These are phyloP conservation scores for Mycetomoellerius zeteki DNA, from an alignment of 1,140 invertebrate species.

Conservation along the genomic window DNA sequence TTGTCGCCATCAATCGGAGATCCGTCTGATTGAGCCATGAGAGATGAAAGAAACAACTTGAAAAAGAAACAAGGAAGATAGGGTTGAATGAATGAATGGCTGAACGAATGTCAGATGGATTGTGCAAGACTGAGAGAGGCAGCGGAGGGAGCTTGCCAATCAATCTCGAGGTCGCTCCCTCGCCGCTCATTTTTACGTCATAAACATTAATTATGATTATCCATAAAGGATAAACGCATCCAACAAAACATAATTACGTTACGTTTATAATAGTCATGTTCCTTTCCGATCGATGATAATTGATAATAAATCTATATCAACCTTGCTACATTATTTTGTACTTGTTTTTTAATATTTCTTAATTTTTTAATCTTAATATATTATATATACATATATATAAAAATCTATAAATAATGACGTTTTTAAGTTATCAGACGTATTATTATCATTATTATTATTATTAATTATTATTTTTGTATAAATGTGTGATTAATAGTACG, in stretches of 20 bases:
- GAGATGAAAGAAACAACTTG: slow-evolving; percentile 42
- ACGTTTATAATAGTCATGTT: slow-evolving; percentile 84
- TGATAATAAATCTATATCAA: slow-evolving; percentile 78
- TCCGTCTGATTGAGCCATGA: background rate
- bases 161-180: slow-evolving; percentile 77
- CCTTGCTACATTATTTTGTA: slow-evolving; percentile 83
- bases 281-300: slow-evolving; percentile 80
- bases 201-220: slow-evolving; percentile 82
- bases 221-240: slow-evolving; percentile 78
- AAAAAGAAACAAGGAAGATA: slow-evolving; percentile 57
- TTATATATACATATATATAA: slow-evolving; percentile 71
- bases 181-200: slow-evolving; percentile 82
- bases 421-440: slow-evolving; percentile 81
- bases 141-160: slow-evolving; percentile 78
- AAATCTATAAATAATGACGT: slow-evolving; percentile 80
- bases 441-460: slow-evolving; percentile 72
- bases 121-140: slow-evolving; percentile 83
- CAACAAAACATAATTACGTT: slow-evolving; percentile 80
- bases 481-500: slow-evolving; percentile 87
- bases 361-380: slow-evolving; percentile 83
- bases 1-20: background rate
- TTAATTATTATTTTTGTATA: slow-evolving; percentile 86
- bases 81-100: slow-evolving; percentile 37
- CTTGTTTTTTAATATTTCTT: slow-evolving; percentile 82
- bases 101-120: slow-evolving; percentile 50